Evolutionary conservation across 1,140 invertebrate species (phyloP), one percentile per base, ranked within the genome.

Genomic region (Drosophila kurseongensis): DNA sequence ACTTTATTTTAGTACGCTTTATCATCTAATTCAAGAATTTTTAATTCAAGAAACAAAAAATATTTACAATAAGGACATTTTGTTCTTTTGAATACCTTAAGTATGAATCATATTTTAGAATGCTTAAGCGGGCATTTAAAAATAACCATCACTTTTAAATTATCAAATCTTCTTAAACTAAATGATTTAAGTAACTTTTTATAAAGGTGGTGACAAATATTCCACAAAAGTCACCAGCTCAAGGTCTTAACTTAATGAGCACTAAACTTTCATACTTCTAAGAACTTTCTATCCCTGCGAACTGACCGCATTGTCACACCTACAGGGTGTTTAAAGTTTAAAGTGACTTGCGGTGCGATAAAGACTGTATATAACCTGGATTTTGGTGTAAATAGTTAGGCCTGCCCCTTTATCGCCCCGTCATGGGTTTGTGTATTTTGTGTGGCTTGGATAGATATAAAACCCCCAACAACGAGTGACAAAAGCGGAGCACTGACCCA

Each of bases 401-500:
- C 13, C 1, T 18, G 41, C 48, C 63, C 58, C 75, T 68, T 83
- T 81, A 81, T 83, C 69, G 75, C 50, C 36, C 40, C 54, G 42
- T n/a, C 61, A 45, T 76, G 36, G 48, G 71, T 42, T 65, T 32
- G 41, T 52, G 52, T 55, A 55, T 57, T 63, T 71, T 60, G 45
- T 58, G 48, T 52, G 66, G 44, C 45, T 59, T 58, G 52, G 48
- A 27, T 69, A 66, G 38, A 52, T 36, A 55, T 59, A 36, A 35
- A 62, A 9, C 29, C 16, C 61, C 38, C 41, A 41, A 29, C 40
- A 18, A 48, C 42, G 40, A 36, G 27, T 38, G 35, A 60, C 72
- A 65, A 68, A 62, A 55, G 61, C 69, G 40, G 80, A 73, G 78
- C 78, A 88, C 48, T 85, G 78, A 85, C 82, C 82, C 83, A 85